Evolutionary conservation across 64 coral and sea anemone genomes (phyloP), one percentile per base, ranked within the genome.

Genomic region (Pachyseris speciosa): DNA sequence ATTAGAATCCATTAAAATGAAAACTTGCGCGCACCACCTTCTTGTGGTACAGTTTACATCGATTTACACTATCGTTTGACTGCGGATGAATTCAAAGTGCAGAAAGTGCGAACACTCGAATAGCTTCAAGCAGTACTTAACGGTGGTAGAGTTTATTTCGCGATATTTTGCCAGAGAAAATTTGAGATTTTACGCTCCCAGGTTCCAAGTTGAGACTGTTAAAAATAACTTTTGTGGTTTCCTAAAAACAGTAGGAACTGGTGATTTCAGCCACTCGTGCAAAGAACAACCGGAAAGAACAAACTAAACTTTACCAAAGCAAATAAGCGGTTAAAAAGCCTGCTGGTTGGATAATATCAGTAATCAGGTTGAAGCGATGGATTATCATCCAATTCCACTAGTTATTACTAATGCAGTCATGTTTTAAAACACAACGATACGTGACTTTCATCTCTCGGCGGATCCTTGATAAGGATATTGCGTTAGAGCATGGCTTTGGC

Each of bases 171-270:
- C 32, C 65, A 68, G 1, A 27, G 16, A 37, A 64, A 68, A 36
- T 37, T 71, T 2, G 34, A 34, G 39, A 37, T 38, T 22, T 37
- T 24, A 37, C 40, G 36, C 38, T 81, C 4, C 13, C 28, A 17
- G 8, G 5, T 37, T 2, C 3, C 33, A 22, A 5, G 5, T 8
- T 24, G 19, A 16, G 15, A 32, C 4, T 19, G 4, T 50, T 53
- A 51, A 77, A 52, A 77, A 53, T 74, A 74, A 44, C 40, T 47
- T 26, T 74, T 26, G 74, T 31, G 74, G 74, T 77, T 77, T 20
- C 19, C 45, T 50, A 51, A 52, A 77, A 52, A 7, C n/a, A 17
- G 25, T 25, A 52, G n/a, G 28, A 27, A 50, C 49, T 15, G 41
- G n/a, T 42, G 41, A 28, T 32, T 68, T 68, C 11, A 37, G 32